These are phyloP conservation scores for Mormoops blainvillei DNA, from an alignment of 2,113 vertebrate genomes.

Conservation along the genomic window DNA sequence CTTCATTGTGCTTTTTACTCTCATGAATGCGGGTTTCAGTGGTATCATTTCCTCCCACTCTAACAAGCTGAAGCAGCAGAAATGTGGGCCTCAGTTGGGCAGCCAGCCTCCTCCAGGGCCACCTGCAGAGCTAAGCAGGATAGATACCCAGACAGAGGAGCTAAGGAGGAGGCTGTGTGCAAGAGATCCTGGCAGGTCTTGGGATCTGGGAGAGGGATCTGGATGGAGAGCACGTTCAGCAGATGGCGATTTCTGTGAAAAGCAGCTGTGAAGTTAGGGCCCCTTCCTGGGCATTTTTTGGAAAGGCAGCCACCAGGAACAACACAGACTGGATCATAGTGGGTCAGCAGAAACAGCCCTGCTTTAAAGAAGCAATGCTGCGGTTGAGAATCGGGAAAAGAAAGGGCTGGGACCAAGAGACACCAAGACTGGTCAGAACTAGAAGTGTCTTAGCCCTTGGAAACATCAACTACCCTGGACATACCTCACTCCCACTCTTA, in stretches of 20 bases:
- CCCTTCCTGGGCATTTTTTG: accelerated
- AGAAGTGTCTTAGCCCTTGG: neutral
- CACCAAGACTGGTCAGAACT: neutral
- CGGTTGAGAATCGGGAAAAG: neutral
- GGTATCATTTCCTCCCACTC: neutral
- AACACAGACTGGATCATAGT: neutral
- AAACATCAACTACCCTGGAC: neutral
- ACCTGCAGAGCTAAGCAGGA: neutral
- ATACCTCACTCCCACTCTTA: neutral
- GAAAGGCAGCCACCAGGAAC: accelerated
- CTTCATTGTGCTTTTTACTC: neutral
- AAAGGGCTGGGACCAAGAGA: neutral
- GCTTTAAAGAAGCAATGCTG: neutral
- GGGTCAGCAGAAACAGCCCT: neutral
- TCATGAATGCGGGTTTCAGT: neutral
- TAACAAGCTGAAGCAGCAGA: neutral
- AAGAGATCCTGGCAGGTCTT: neutral
- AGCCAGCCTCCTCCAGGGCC: neutral
- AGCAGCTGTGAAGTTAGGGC: neutral
- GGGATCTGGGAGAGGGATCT: neutral
- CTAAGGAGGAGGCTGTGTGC: neutral
- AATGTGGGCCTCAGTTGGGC: neutral
- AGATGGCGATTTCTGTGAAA: neutral
- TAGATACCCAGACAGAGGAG: neutral
- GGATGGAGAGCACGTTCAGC: neutral